phyloP scores from a whole-genome alignment of 2,797 vertebrate genomes.

The Craterocephalus amniculus region DNA sequence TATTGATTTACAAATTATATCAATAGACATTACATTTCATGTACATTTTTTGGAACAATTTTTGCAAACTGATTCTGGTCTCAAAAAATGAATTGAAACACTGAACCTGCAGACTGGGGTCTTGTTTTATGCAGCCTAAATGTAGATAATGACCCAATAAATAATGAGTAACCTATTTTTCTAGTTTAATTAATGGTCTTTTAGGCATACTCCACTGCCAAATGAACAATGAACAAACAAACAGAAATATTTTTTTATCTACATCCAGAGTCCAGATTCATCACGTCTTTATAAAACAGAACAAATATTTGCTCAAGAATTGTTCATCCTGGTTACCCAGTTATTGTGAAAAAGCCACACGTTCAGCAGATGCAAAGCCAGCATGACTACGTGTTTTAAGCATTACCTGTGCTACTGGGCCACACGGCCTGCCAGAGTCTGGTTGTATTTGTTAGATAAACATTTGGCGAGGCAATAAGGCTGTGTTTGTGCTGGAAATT shows the following conservation, averaged over 20 bases:
- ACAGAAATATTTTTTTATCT: conserved; percentile 14
- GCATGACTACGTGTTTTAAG: conserved; percentile 34
- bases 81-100: not conserved
- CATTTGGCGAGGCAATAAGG: conserved; percentile 38
- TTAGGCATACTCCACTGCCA: not conserved
- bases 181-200: no score
- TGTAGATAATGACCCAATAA: conserved; percentile 26
- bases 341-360: conserved; percentile 35
- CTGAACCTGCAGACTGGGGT: not conserved
- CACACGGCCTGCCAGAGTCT: conserved; percentile 31
- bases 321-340: conserved; percentile 48
- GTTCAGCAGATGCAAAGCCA: not conserved
- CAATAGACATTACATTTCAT: not conserved
- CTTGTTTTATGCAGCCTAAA: conserved; percentile 11
- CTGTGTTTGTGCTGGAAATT: conserved; percentile 52
- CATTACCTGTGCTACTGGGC: conserved; percentile 29
- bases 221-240: conserved; percentile 22
- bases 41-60: not conserved
- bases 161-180: conserved; percentile 16
- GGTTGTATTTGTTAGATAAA: conserved; percentile 36
- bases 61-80: not conserved
- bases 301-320: conserved; percentile 76
- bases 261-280: conserved; percentile 7
- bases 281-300: conserved; percentile 28
- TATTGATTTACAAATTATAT: not conserved